These are phyloP conservation scores for Nothoprocta pentlandii DNA, from an alignment of 2,113 vertebrate genomes.

Conservation along the genomic window DNA sequence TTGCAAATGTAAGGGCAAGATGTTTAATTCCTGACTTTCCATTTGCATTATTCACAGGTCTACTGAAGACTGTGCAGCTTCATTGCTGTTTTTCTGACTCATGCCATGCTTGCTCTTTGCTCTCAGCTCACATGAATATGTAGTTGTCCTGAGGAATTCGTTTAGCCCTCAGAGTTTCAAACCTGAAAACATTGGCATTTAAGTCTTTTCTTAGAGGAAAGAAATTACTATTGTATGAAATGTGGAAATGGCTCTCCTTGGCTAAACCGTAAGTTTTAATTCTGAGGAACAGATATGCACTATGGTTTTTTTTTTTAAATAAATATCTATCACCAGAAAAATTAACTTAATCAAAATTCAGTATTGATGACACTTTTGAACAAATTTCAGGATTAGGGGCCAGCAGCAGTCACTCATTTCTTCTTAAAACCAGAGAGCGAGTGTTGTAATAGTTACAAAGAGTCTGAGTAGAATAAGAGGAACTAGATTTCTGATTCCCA, in stretches of 20 bases:
- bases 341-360: rapidly evolving
- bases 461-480: rapidly evolving
- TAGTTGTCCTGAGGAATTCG: neutral
- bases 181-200: neutral
- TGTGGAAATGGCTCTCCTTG: neutral
- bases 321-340: neutral
- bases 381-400: neutral
- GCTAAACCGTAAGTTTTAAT: neutral
- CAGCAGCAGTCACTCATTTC: neutral
- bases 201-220: neutral
- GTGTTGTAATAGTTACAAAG: neutral
- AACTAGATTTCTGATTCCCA: neutral
- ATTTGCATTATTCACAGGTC: slow-evolving; percentile 22
- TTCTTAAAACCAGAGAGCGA: neutral
- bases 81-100: slow-evolving; percentile 4
- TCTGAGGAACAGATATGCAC: neutral
- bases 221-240: neutral
- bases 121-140: neutral
- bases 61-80: neutral
- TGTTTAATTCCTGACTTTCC: slow-evolving; percentile 24
- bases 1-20: neutral
- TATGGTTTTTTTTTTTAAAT: neutral
- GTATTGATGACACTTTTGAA: neutral
- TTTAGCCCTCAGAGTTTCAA: neutral
- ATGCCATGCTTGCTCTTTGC: neutral